Evolutionary conservation across 2,888 invertebrate genomes (phyloP).

Genomic region (Scelioninae gen. 1): DNA sequence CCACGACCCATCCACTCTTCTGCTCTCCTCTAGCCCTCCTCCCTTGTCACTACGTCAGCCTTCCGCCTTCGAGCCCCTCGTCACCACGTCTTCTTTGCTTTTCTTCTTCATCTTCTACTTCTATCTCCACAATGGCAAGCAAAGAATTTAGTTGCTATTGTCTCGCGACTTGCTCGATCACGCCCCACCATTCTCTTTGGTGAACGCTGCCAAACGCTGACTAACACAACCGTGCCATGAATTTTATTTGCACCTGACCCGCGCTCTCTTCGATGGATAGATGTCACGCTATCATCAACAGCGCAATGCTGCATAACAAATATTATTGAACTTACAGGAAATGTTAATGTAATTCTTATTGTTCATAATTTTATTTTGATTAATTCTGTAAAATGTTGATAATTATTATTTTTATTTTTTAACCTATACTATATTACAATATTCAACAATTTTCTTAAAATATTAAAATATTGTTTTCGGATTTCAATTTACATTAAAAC

Average conservation of each 20-base stretch:
- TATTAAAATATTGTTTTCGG: no score
- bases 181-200: slow-evolving; percentile 74
- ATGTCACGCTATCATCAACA: slow-evolving; percentile 33
- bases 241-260: slow-evolving; percentile 78
- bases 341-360: no score
- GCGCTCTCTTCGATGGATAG: slow-evolving; percentile 61
- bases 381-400: no score
- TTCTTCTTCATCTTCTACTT: slow-evolving; percentile 58
- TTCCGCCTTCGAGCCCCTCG: slow-evolving; percentile 68
- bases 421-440: no score
- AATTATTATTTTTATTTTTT: no score
- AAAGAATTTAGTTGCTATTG: slow-evolving; percentile 82
- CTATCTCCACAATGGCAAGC: slow-evolving; percentile 72
- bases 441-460: no score
- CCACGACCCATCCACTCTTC: slow-evolving; percentile 72
- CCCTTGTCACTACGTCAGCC: neutral
- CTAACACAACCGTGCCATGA: slow-evolving; percentile 79
- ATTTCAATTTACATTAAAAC: no score
- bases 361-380: no score
- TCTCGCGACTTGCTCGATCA: slow-evolving; percentile 81
- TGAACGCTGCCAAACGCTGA: slow-evolving; percentile 80
- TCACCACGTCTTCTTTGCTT: slow-evolving; percentile 50
- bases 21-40: slow-evolving; percentile 61
- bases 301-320: slow-evolving; percentile 16
- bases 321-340: slow-evolving; percentile 26